Percentiles rank a stretch among this genome's conserved stretches.
Evolutionary conservation across 2,797 vertebrate genomes (phyloP).

Genomic region (Morelia viridis): DNA sequence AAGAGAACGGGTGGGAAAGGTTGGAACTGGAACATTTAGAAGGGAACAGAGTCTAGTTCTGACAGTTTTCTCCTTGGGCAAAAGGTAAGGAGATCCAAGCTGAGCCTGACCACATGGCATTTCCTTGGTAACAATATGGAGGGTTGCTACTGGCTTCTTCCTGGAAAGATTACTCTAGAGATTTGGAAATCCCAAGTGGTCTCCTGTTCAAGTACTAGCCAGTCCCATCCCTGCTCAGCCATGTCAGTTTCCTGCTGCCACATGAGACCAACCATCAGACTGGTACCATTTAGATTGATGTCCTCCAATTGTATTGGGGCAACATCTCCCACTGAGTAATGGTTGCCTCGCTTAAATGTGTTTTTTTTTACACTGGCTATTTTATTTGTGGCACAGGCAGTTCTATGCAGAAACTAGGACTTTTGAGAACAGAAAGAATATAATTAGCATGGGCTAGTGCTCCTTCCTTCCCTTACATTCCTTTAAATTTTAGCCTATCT

Average conservation of each 20-base stretch:
- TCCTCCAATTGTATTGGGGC: neutral
- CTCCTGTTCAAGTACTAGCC: neutral
- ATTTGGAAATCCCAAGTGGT: neutral
- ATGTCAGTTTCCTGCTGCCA: neutral
- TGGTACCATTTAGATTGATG: neutral
- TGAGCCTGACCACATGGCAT: neutral
- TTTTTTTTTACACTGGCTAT: neutral
- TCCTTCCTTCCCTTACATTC: neutral
- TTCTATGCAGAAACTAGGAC: neutral
- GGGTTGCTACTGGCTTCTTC: neutral
- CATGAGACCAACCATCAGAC: neutral
- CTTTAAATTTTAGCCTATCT: neutral
- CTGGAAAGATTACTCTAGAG: neutral
- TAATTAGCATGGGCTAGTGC: neutral
- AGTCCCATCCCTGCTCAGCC: neutral
- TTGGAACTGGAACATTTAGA: neutral
- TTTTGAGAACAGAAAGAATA: neutral
- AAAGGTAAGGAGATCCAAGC: neutral
- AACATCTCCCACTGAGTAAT: neutral
- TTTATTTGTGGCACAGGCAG: neutral
- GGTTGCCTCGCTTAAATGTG: neutral
- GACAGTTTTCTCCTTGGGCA: neutral
- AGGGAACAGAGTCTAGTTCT: neutral
- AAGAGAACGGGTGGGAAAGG: neutral
- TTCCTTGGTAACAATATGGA: neutral